Evolutionary conservation across 2,797 vertebrate genomes (phyloP), one percentile per base, ranked within the genome.

Genomic region (Silurus aristotelis): DNA sequence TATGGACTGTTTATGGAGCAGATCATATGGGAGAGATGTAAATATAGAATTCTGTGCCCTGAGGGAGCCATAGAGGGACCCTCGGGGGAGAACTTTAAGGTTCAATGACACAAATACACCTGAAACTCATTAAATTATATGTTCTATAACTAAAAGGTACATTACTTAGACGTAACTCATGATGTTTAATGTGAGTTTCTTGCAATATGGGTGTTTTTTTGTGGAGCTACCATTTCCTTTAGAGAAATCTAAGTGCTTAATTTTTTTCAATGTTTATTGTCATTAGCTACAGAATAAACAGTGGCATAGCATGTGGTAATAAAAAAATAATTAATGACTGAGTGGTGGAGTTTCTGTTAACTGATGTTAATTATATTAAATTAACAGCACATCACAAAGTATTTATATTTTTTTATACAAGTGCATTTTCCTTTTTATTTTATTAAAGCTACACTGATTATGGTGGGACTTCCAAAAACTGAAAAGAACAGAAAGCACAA

Each of bases 21-120:
- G 81, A 79, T 79, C 85, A 73, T 85, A 85, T 82, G 81, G 83
- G 83, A 88, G n/a, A 64, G 72, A 84, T 75, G 60, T 64, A 84
- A 88, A 88, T 87, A 85, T 77, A 84, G 76, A 78, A 72, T 85
- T 20, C 27, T n/a, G 46, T 68, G 43, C 55, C 67, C 77, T 70
- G 67, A 85, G 58, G 88, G 17, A 88, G 76, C n/a, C 73, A 68
- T 68, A 63, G 14, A 46, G 20, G 13, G 46, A 46, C 31, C 31
- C 10, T 25, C 6, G 12, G 9, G 9, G 58, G 6, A 63, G 20
- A 63, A 63, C 19, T 79, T 31, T n/a, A 46, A 8, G 1, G 31
- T 63, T 64, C 56, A 52, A 55, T 71, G 55, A 38, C 55, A 61
- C 9, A 46, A 46, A 72, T 72, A 31, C 52, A 55, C 19, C 31